phyloP scores from a whole-genome alignment of 2,113 vertebrate genomes.

The Strigops habroptila region DNA sequence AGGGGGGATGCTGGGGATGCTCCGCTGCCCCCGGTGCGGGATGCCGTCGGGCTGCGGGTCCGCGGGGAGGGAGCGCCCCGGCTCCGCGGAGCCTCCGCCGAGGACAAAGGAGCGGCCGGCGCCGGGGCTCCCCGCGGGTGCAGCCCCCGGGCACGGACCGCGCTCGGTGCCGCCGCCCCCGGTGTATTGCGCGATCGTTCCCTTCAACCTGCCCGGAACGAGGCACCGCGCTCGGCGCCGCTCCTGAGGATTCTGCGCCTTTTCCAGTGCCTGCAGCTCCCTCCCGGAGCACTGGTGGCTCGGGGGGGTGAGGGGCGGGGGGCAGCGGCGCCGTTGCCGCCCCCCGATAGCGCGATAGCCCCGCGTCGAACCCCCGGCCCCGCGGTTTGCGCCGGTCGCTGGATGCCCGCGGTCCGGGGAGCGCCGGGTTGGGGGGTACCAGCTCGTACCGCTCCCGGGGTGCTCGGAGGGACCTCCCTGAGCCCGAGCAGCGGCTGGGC shows the following conservation, averaged over 20 bases:
- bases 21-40: too few relatives aligned
- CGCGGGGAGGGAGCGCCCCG: neutral
- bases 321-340: too few relatives aligned
- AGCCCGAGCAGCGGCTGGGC: neutral
- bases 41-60: too few relatives aligned
- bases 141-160: neutral
- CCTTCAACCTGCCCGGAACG: neutral
- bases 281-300: neutral
- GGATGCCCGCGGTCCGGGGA: accelerated
- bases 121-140: neutral
- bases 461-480: accelerated
- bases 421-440: accelerated
- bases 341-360: neutral
- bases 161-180: neutral
- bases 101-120: neutral
- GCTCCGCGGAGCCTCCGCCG: neutral
- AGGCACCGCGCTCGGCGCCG: neutral
- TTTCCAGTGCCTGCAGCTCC: neutral
- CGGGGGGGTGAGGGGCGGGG: neutral
- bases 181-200: neutral
- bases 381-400: neutral
- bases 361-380: too few relatives aligned
- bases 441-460: neutral
- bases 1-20: too few relatives aligned
- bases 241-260: neutral